Evolutionary conservation across 2,888 invertebrate species (phyloP), one percentile per base, ranked within the genome.

Genomic region (Nemotelus nigrinus): DNA sequence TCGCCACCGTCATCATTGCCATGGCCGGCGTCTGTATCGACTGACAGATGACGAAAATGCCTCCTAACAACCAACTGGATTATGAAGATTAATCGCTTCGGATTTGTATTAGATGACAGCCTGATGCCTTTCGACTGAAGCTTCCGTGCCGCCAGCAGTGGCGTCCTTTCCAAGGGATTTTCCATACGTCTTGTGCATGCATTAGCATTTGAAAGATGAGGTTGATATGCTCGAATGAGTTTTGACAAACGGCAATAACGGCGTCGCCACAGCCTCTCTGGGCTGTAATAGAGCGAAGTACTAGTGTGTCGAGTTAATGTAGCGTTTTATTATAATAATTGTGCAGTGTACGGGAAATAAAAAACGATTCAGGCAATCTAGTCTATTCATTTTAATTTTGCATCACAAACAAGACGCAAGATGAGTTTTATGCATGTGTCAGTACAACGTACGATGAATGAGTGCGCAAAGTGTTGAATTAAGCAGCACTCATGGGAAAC

Each of bases 31-130:
- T 57, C 25, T 25, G 25, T 25, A 25, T 63, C 77, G 72, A 71
- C 79, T 77, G 76, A 79, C 79, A 77, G 77, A 79, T 79, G 79
- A 79, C 77, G 79, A 79, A 79, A 79, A 79, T 76, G 50, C 77
- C 76, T 77, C 77, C 76, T 71, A 64, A 68, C 76, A 57, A 78
- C 78, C 55, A 60, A 78, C 78, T 79, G 74, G 79, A 76, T 79
- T 79, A 79, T 79, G 78, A 79, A 79, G 79, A 79, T 79, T 78
- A 78, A 79, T 79, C 78, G 77, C 65, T 74, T 78, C 55, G 68
- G 76, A 79, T 79, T 79, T 78, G 45, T 72, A 77, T 68, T 75
- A 67, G 55, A 68, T 68, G 76, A 76, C 65, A 70, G 70, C 70
- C 70, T 53, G 58, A 43, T 77, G 71, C 74, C 65, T 58, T 65